Base-by-base conservation (phyloP, 2,888 invertebrate genomes). In the Calephelis perditalis region DNA sequence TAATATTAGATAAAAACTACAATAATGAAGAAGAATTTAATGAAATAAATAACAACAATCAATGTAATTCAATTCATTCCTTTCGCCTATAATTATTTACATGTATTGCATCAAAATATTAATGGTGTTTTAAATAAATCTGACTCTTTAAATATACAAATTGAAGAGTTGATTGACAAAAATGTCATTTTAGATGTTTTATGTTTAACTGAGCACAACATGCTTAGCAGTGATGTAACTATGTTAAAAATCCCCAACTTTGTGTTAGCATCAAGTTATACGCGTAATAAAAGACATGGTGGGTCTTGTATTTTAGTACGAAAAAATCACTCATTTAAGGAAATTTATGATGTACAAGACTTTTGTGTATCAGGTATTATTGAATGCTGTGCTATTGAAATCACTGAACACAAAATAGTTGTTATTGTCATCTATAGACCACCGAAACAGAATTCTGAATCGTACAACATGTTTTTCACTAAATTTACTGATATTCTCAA, bases 141-240 rank as follows among this genome's bases (percentile, higher is more conserved):
- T 15, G 47, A 15, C 8, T 9, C 9, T 8, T 15, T 47, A 9
- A 9, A 12, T 47, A 15, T 47, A 15, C 47, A 47, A 15, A 47
- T 8, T 15, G 15, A 47, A 15, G 47, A 47, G 15, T 47, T 47
- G 15, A 5, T 5, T 3, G 15, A 47, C 8, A 47, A 12, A 47
- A 47, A 47, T 15, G 7, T 47, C 12, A 15, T 47, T 6, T 47
- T 47, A 47, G 47, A 47, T 47, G 47, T 47, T 47, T 47, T 47
- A 9, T 47, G 47, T 47, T 12, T 12, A 15, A 47, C 47, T 8
- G 47, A 15, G 12, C 47, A 47, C 15, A 47, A 47, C 15, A 47
- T 47, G 47, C 4, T 47, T 4, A 15, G 7, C 47, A 15, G 15
- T 15, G 47, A 47, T 47, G 3, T 47, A 15, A 15, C 15, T 15